A percentile compares a stretch with the other conserved stretches of the same genome.
Evolutionary conservation across 2,888 invertebrate species (phyloP).

Genomic region (Heliconius charithonia): DNA sequence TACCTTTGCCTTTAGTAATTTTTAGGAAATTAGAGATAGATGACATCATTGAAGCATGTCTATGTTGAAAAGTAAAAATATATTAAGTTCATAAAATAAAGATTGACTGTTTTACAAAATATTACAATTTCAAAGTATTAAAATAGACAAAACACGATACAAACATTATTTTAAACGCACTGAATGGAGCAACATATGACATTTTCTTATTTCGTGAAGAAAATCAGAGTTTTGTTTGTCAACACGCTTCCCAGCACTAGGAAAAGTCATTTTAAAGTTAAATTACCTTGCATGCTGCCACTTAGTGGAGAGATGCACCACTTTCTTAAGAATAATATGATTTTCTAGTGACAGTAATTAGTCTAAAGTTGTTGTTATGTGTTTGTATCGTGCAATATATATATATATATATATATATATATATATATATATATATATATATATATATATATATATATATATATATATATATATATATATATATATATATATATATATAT

Average conservation of each 20-base stretch:
- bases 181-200: conserved; percentile 9
- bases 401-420: no score
- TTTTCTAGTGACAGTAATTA: no score
- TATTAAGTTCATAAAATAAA: no score
- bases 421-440: no score
- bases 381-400: no score
- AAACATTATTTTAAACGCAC: not conserved
- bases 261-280: conserved; percentile 73
- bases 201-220: conserved; percentile 15
- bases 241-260: conserved; percentile 50
- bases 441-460: no score
- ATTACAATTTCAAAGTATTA: no score
- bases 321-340: conserved; percentile 28
- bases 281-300: conserved; percentile 62
- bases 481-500: no score
- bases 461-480: no score
- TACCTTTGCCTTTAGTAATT: not conserved
- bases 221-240: conserved; percentile 43
- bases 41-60: not conserved
- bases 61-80: no score
- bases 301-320: conserved; percentile 29
- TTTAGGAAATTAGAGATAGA: not conserved
- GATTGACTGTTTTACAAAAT: no score
- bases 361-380: no score
- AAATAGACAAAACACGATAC: not conserved